Conservation (phyloP, 2,113 vertebrate species). For the Calidris pugnax region DNA sequence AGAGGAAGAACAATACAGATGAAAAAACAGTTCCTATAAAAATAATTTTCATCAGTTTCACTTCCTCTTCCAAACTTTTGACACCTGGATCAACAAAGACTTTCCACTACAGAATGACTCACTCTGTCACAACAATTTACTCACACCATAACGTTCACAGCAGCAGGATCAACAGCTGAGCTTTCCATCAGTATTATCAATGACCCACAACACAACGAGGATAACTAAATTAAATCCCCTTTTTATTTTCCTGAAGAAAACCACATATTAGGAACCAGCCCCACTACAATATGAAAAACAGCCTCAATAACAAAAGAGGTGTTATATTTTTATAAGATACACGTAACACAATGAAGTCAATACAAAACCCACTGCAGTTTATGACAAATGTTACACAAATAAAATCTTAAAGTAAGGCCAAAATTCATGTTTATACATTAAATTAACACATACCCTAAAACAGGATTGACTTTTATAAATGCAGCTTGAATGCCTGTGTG, state of each 20-base stretch:
- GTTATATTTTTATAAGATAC: not conserved
- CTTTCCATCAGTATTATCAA: not conserved
- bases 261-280: not conserved
- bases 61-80: not conserved
- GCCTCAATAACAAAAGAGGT: not conserved
- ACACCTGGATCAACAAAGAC: conserved; percentile 27
- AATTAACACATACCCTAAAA: not conserved
- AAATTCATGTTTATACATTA: not conserved
- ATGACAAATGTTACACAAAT: not conserved
- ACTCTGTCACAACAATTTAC: not conserved
- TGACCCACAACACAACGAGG: not conserved
- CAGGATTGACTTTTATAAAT: not conserved
- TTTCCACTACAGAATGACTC: conserved; percentile 10
- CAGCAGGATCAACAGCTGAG: not conserved
- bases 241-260: not conserved
- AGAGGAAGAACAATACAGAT: not conserved
- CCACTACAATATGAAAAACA: not conserved
- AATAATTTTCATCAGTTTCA: not conserved
- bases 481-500: not conserved
- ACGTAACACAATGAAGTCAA: not conserved
- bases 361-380: not conserved
- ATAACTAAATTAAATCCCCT: not conserved
- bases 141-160: not conserved
- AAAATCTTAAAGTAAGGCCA: not conserved
- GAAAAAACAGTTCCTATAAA: not conserved